Base-by-base conservation (phyloP, 2,888 invertebrate species). In the Lycophotia porphyrea region DNA sequence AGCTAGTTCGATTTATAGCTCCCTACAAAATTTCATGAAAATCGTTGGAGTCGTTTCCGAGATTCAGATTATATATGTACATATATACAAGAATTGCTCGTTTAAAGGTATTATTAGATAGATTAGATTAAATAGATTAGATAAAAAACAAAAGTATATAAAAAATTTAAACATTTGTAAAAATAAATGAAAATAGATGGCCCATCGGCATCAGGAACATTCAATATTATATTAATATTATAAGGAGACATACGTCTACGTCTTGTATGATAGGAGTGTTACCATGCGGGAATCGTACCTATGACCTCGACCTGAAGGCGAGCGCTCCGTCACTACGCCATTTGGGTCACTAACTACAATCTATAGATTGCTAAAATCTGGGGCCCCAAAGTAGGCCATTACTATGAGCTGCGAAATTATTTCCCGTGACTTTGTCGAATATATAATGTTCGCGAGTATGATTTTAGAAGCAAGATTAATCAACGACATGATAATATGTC, bases 281-380 rank as follows among this genome's bases (percentile, higher is more conserved):
- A n/a, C 83, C 64, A 78, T 47, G 80, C 73, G 79, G 68, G 44
- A 27, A 7, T 72, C 44, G 21, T 31, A 68, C 44, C 36, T 21
- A 7, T 60, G 67, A 5, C 80, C 80, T 82, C 73, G 80, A 81
- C 72, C 64, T 72, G n/a, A 63, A 31, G n/a, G 66, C 60, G 31
- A 55, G 44, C 65, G 70, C 27, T 65, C 47, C 73, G 58, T 42
- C 58, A 55, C 52, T 31, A 15, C 52, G 73, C 39, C 67, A 78
- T 81, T 82, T 73, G 52, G 79, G 79, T 82, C 79, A 77, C 67
- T 13, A 15, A 34, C 21, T 47, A 80, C 7, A 47, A 44, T 9
- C 34, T 42, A 66, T 39, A 55, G 52, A 55, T 34, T 78, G 73
- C 72, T n/a, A 82, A 72, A 64, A 64, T 72, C 47, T 47, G 49